Evolutionary conservation across 2,888 invertebrate genomes (phyloP).

Genomic region (Aphrophora alni): DNA sequence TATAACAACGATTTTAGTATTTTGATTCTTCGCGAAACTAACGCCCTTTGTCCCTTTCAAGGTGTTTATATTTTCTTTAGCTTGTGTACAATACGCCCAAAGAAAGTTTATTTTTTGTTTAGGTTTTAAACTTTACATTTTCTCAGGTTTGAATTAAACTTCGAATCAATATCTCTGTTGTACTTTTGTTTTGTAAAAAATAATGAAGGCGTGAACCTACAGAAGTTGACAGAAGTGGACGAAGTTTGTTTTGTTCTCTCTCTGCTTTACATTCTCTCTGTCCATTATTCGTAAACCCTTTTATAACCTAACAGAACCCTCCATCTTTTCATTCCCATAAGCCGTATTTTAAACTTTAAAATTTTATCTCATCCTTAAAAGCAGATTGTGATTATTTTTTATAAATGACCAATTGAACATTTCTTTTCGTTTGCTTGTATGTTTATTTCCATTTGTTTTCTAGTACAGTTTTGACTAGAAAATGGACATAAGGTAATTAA

Average conservation of each 20-base stretch:
- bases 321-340: no score
- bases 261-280: not conserved
- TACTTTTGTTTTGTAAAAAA: no score
- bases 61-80: not conserved
- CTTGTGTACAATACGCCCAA: not conserved
- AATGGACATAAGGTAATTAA: no score
- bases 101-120: not conserved
- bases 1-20: not conserved
- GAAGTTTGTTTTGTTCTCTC: not conserved
- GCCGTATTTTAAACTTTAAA: no score
- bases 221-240: not conserved
- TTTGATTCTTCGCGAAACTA: constrained; percentile 2
- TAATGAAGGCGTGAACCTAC: not conserved
- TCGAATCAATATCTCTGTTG: not conserved
- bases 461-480: no score
- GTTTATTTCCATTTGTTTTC: no score
- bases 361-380: no score
- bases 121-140: not conserved
- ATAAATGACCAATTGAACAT: no score
- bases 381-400: no score
- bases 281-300: no score
- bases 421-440: no score
- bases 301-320: no score
- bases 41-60: constrained; percentile 2
- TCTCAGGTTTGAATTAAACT: not conserved